Evolutionary conservation across 2,888 invertebrate species (phyloP), one percentile per base, ranked within the genome.

Genomic region (Drosophila paramelanica): DNA sequence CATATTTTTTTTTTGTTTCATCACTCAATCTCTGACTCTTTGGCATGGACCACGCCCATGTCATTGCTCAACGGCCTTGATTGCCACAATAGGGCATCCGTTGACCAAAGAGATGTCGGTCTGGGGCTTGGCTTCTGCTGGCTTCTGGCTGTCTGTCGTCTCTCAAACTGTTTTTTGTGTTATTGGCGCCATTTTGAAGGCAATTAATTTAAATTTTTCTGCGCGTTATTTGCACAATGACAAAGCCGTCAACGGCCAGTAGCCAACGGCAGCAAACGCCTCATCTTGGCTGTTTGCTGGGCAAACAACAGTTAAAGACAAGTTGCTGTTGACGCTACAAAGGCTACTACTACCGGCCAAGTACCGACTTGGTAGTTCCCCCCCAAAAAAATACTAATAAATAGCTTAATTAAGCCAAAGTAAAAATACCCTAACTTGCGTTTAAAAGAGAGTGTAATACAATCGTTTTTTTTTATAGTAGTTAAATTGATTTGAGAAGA

Each of bases 181-280:
- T 43, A 82, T 83, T 80, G 73, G 74, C 83, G 83, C 83, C 83
- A 83, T 83, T 83, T 83, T 83, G 74, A 70, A 67, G 83, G 67
- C 86, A 86, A 83, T 86, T 81, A 83, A 83, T 83, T 83, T 80
- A 71, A 74, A 80, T 83, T 68, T 82, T 83, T 80, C 76, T 70
- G 65, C 70, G 68, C 78, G 86, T 80, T 83, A 83, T 83, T 83
- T 86, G 83, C 86, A 86, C 83, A 83, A 79, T 83, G 83, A 86
- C 83, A 81, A 83, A 86, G 86, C 86, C 83, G 73, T 73, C 73
- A 66, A 31, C 59, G 25, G 20, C n/a, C 69, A 39, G 71, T 68
- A 70, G 82, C 65, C 79, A 71, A 67, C 72, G 70, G 70, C 73
- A 72, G 61, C 56, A 67, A 60, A 46, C 65, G 66, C 67, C 68